Base-by-base conservation (phyloP, 2,113 vertebrate genomes). In the Takifugu flavidus region DNA sequence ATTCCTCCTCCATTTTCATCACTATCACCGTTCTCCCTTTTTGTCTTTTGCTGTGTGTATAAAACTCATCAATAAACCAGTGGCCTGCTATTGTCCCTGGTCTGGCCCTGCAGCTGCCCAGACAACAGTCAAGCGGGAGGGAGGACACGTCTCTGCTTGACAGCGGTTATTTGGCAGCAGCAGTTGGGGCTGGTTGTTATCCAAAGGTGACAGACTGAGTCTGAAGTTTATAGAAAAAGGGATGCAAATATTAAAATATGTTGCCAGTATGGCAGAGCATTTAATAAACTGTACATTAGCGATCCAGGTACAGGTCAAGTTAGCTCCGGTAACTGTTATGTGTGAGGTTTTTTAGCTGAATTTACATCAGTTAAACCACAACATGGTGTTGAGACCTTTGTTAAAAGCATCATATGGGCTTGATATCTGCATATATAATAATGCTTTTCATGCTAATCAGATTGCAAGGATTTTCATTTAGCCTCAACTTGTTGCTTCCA, bases 41-140 rank as follows among this genome's bases (percentile, higher is more conserved):
- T 12, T 47, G 13, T 52, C 53, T 15, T 53, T 56, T 46, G 55
- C 13, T 64, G 27, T 70, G 62, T 57, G 56, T 70, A 20, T 20
- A 20, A 20, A 47, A 67, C 58, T 66, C 49, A 59, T 79, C 69
- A 73, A 65, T 75, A 75, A 69, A 53, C 64, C 70, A 62, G n/a
- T 31, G 59, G 45, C 75, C 70, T 46, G 75, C 70, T 67, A 67
- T 62, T 47, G 45, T 64, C 45, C 60, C 64, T 0, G 25, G 56
- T 27, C n/a, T 39, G 31, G 46, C 67, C 71, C 57, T 74, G 51
- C 49, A 56, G 62, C 26, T 67, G 62, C 58, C 52, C 55, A 46
- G 13, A 4, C 42, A 43, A 47, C 13, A 7, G 13, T n/a, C 45
- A 6, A 15, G 45, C 14, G 15, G 45, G 13, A 12, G 13, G 45